Conservation (phyloP, 2,797 vertebrate genomes). For the Chanos chanos region DNA sequence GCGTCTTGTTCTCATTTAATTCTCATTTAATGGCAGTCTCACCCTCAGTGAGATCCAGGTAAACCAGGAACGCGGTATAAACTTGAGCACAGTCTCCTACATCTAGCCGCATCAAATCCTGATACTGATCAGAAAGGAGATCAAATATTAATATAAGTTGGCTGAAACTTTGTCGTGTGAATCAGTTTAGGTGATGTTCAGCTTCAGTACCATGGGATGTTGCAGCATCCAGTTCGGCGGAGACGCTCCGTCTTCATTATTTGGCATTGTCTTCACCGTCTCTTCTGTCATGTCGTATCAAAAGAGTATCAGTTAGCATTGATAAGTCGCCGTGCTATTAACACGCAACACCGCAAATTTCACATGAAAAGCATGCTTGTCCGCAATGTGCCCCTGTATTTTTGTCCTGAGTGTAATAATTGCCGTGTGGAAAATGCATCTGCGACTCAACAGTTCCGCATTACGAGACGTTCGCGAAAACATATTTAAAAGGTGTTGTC, state of each 20-base stretch:
- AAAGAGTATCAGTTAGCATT: not conserved
- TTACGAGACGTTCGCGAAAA: not conserved
- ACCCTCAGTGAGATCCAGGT: slow-evolving; percentile 85
- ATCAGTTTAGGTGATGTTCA: not conserved
- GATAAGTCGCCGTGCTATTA: not conserved
- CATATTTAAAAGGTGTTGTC: too few relatives aligned
- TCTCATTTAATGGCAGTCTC: slow-evolving; percentile 21
- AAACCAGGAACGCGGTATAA: slow-evolving; percentile 87
- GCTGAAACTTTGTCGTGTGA: not conserved
- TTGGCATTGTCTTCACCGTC: not conserved
- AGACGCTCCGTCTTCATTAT: slow-evolving; percentile 10
- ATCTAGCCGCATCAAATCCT: slow-evolving; percentile 80
- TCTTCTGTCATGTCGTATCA: slow-evolving; percentile 27
- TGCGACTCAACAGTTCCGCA: not conserved
- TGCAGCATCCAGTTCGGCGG: slow-evolving; percentile 63
- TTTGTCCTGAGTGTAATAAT: not conserved
- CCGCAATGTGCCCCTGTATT: not conserved
- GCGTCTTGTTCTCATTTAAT: not conserved
- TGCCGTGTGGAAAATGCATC: not conserved
- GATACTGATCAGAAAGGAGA: slow-evolving; percentile 70
- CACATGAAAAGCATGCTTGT: too few relatives aligned
- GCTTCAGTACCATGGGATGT: slow-evolving; percentile 55
- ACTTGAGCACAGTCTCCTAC: slow-evolving; percentile 78
- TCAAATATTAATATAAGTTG: not conserved
- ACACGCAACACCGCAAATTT: not conserved